A percentile compares a stretch with the other conserved stretches of the same genome.
Evolutionary conservation across 2,797 vertebrate species (phyloP).

Genomic region (Graptemys geographica): DNA sequence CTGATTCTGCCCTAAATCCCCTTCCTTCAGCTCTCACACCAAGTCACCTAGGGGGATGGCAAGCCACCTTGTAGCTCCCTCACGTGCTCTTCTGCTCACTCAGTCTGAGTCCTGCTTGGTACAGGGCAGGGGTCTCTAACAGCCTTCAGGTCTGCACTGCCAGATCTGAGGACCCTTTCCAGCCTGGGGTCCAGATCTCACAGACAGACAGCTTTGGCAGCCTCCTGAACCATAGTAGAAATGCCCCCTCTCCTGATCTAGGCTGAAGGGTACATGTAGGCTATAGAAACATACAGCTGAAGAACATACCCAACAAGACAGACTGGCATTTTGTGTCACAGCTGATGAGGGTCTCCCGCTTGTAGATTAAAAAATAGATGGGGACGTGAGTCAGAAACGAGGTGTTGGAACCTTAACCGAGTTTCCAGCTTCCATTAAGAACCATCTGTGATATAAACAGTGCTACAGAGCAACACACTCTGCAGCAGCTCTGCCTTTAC

Average conservation of each 20-base stretch:
- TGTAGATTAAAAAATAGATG: not conserved
- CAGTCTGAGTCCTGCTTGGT: not conserved
- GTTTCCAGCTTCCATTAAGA: not conserved
- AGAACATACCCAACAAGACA: not conserved
- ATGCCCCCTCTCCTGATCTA: not conserved
- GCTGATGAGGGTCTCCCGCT: not conserved
- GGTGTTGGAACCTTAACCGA: fast-evolving
- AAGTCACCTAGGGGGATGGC: too few species aligned
- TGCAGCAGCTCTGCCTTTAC: not conserved
- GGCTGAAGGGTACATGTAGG: not conserved
- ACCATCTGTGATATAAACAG: not conserved
- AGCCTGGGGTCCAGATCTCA: not conserved
- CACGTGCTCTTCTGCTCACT: not conserved
- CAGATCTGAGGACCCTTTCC: not conserved
- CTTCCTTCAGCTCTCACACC: not conserved
- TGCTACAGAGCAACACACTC: not conserved
- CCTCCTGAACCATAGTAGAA: not conserved
- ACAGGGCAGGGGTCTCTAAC: not conserved
- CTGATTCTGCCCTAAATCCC: not conserved
- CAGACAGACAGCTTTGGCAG: not conserved
- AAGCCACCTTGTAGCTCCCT: too few species aligned
- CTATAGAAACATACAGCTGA: not conserved
- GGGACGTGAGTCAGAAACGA: not conserved
- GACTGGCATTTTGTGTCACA: not conserved
- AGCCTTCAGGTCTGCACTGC: not conserved